phyloP scores from a whole-genome alignment of 2,113 vertebrate genomes.

The Excalfactoria chinensis region DNA sequence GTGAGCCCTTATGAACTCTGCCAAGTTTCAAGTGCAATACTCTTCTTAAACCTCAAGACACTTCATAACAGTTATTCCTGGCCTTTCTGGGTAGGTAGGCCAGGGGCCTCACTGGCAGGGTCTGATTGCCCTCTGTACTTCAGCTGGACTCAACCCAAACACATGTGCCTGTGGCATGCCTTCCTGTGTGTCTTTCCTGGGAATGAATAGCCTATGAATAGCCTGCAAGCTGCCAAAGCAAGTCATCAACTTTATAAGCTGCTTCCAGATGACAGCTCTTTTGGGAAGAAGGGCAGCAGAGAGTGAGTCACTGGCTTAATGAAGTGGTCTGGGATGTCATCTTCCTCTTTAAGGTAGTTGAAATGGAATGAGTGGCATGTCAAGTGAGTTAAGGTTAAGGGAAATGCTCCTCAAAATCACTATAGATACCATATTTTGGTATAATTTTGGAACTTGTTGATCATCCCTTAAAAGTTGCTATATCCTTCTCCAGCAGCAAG shows the following conservation, averaged over 20 bases:
- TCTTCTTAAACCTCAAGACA: background rate
- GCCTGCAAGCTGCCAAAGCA: background rate
- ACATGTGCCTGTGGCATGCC: fast-evolving
- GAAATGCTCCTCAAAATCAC: background rate
- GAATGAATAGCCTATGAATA: background rate
- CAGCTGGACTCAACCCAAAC: background rate
- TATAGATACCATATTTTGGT: background rate
- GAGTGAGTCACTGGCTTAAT: background rate
- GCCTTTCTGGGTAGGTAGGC: background rate
- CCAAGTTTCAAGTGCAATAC: background rate
- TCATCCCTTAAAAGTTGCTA: background rate
- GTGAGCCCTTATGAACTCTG: background rate
- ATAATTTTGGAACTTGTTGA: background rate
- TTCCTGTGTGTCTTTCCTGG: background rate
- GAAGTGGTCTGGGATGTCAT: background rate
- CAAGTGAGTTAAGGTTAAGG: background rate
- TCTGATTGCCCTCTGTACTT: fast-evolving
- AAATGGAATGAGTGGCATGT: background rate
- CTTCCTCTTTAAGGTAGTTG: background rate
- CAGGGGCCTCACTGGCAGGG: fast-evolving
- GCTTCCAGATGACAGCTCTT: background rate
- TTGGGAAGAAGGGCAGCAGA: background rate
- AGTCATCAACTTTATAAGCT: background rate
- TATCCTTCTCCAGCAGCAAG: background rate
- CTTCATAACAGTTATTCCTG: background rate